Conservation (phyloP, 2,113 vertebrate species). For the Gobius niger region DNA sequence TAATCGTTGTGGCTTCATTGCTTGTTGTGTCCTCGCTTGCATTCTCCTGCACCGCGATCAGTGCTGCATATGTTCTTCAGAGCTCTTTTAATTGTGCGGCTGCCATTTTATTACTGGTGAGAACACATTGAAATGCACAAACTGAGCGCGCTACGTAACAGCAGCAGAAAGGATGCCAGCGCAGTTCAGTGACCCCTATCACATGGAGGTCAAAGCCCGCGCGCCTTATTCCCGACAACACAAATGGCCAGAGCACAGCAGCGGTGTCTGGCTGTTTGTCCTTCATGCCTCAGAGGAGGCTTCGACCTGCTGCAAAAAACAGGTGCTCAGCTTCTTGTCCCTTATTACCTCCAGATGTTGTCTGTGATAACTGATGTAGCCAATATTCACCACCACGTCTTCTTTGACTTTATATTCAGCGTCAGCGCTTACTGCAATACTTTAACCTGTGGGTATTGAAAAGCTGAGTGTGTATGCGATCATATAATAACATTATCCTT, state of each 20-base stretch:
- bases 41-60: background rate
- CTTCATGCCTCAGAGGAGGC: slow-evolving; percentile 71
- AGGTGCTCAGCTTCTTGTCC: slow-evolving; percentile 55
- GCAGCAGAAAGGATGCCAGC: slow-evolving; percentile 35
- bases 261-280: slow-evolving; percentile 54
- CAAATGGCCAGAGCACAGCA: slow-evolving; percentile 21
- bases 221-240: slow-evolving; percentile 41
- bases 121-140: background rate
- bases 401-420: slow-evolving; percentile 6
- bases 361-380: slow-evolving; percentile 46
- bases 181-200: slow-evolving; percentile 47
- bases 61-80: slow-evolving; percentile 4
- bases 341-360: slow-evolving; percentile 70
- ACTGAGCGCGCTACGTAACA: slow-evolving; percentile 20
- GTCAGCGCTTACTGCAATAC: background rate
- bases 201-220: slow-evolving; percentile 42
- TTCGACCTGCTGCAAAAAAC: slow-evolving; percentile 63
- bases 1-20: background rate
- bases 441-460: slow-evolving; percentile 8
- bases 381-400: slow-evolving; percentile 34
- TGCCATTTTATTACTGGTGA: slow-evolving; percentile 27
- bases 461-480: background rate
- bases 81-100: slow-evolving; percentile 5
- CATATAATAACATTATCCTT: background rate
- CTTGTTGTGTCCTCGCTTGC: background rate